phyloP scores from a whole-genome alignment of 2,888 invertebrate genomes.

The Coelopa pilipes region DNA sequence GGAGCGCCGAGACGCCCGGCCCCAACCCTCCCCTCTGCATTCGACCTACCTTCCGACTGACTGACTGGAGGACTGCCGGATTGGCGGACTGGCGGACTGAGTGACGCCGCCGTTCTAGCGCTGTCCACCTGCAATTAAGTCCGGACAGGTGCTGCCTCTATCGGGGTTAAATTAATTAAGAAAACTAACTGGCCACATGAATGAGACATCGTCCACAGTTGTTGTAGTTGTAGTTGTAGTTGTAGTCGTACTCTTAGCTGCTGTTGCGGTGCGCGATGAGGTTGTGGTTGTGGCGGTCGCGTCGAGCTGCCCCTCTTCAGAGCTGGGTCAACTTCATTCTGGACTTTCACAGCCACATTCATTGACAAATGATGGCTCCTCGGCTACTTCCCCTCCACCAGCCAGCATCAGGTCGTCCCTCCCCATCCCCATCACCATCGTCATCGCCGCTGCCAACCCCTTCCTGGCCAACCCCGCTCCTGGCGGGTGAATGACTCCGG shows the following conservation, averaged over 20 bases:
- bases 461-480: neutral
- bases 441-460: neutral
- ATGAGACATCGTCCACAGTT: slow-evolving; percentile 1
- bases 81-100: neutral
- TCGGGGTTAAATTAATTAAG: slow-evolving; percentile 25
- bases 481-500: slow-evolving; percentile 2
- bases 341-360: neutral
- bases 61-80: neutral
- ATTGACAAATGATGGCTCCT: neutral
- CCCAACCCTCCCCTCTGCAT: neutral
- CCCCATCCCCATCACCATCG: no score
- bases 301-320: no score
- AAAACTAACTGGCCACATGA: neutral
- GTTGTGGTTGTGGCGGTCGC: no score
- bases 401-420: neutral
- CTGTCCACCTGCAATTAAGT: slow-evolving; percentile 27
- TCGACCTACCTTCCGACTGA: neutral
- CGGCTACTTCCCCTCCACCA: neutral
- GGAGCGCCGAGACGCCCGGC: neutral
- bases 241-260: no score
- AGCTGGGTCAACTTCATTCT: neutral
- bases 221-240: neutral
- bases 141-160: slow-evolving; percentile 25
- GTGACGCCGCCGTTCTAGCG: neutral
- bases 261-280: no score